phyloP scores from a whole-genome alignment of 1,140 invertebrate species.

The Conus ventricosus region DNA sequence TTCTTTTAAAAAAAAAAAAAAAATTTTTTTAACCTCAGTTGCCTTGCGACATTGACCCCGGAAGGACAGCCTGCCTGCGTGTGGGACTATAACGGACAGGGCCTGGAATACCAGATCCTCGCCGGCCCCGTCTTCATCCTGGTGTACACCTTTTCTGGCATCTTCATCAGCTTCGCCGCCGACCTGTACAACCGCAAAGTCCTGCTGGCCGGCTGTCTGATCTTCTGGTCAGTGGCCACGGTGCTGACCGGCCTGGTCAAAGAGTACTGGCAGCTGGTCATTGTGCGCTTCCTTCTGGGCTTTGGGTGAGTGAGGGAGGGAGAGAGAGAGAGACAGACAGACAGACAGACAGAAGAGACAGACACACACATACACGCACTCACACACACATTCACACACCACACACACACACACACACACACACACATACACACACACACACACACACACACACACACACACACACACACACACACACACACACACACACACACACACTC shows the following conservation, averaged over 20 bases:
- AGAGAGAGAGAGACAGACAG: neutral
- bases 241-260: constrained; percentile 87
- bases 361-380: too few relatives aligned
- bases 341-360: too few relatives aligned
- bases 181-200: constrained; percentile 84
- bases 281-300: constrained; percentile 90
- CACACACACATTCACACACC: too few relatives aligned
- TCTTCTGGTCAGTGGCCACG: constrained; percentile 88
- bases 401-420: too few relatives aligned
- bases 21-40: constrained; percentile 47
- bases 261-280: constrained; percentile 92
- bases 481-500: too few relatives aligned
- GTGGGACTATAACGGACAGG: constrained; percentile 94
- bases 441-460: too few relatives aligned
- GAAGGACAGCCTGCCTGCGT: constrained; percentile 82
- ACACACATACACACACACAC: too few relatives aligned
- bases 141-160: constrained; percentile 90
- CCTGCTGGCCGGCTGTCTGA: constrained; percentile 84
- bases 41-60: constrained; percentile 73
- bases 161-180: constrained; percentile 89
- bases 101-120: constrained; percentile 92
- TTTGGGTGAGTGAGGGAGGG: constrained; percentile 78
- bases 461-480: too few relatives aligned
- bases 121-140: constrained; percentile 94
- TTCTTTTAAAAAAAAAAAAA: too few relatives aligned